Base-by-base conservation (phyloP, 2,113 vertebrate genomes). In the Hyperoodon ampullatus region DNA sequence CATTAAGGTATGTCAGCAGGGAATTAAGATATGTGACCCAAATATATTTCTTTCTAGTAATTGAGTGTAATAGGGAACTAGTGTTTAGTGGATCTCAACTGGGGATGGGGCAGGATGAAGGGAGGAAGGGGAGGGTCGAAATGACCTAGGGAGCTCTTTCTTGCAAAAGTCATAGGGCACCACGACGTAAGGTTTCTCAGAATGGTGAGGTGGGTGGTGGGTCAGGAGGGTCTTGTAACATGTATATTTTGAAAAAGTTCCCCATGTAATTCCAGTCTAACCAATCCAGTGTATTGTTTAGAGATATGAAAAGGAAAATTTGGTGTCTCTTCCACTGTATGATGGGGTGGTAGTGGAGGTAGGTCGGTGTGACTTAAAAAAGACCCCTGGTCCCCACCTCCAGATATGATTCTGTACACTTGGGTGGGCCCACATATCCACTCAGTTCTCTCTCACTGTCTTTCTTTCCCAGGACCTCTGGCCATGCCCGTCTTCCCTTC, bases 21-120 rank as follows among this genome's bases (percentile, higher is more conserved):
- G 93, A 96, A 81, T 96, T 94, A 80, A 93, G 65, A 81, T 85
- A 61, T 85, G 55, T 95, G 95, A 96, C 94, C 95, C 88, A 97
- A 94, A 91, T 96, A 66, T 35, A 81, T 92, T 90, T 80, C 84
- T 92, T 92, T 96, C 90, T 91, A 68, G 60, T 61, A 82, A 95
- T 4, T 63, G 33, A 81, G 26, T 80, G 0, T 95, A 75, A 42
- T 47, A 47, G 71, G 70, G 55, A 92, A 47, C 42, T 60, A 26
- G 50, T 0, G 3, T n/a, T 80, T 61, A 33, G 47, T 86, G 44
- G 6, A 19, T 90, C n/a, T 75, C 35, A 63, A 10, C 50, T 24
- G 61, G n/a, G 65, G 12, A 21, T n/a, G 55, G 30, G 47, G 21
- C 86, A 26, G 44, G 23, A 24, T 14, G 26, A 58, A 68, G 39